Conservation (phyloP, 2,797 vertebrate genomes). For the Merluccius polli region DNA sequence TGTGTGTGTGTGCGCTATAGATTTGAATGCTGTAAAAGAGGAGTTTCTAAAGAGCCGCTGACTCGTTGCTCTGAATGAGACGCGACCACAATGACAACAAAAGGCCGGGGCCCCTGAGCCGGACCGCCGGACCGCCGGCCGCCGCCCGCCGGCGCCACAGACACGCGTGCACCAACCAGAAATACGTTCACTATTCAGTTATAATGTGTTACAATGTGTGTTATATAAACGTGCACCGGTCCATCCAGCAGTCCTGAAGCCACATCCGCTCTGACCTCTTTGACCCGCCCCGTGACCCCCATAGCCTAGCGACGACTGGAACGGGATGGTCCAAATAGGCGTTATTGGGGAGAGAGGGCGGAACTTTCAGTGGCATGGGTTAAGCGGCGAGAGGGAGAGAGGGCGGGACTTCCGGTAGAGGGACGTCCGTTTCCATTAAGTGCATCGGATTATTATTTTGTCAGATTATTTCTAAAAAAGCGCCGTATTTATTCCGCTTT, state of each 20-base stretch:
- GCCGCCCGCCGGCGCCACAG: too few species aligned
- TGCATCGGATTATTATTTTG: too few species aligned
- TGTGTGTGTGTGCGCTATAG: background rate
- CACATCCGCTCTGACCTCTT: background rate
- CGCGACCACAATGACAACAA: slow-evolving; percentile 11
- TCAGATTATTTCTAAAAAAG: too few species aligned
- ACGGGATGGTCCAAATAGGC: too few species aligned
- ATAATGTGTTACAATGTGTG: background rate
- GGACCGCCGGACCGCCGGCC: too few species aligned
- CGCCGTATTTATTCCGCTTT: too few species aligned
- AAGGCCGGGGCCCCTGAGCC: slow-evolving; percentile 3
- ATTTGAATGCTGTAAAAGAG: background rate
- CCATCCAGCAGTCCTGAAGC: too few species aligned
- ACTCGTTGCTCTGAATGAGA: slow-evolving; percentile 14
- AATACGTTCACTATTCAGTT: background rate
- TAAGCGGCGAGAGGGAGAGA: background rate
- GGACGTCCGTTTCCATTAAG: too few species aligned
- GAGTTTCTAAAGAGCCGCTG: slow-evolving; percentile 16
- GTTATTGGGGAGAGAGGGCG: background rate
- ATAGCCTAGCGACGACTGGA: slow-evolving; percentile 24
- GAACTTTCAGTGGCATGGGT: background rate
- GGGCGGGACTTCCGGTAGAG: too few species aligned
- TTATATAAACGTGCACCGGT: background rate
- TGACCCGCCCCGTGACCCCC: slow-evolving; percentile 19
- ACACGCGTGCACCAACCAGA: background rate